Conservation (phyloP, 2,888 invertebrate species). For the Morpho achilles region DNA sequence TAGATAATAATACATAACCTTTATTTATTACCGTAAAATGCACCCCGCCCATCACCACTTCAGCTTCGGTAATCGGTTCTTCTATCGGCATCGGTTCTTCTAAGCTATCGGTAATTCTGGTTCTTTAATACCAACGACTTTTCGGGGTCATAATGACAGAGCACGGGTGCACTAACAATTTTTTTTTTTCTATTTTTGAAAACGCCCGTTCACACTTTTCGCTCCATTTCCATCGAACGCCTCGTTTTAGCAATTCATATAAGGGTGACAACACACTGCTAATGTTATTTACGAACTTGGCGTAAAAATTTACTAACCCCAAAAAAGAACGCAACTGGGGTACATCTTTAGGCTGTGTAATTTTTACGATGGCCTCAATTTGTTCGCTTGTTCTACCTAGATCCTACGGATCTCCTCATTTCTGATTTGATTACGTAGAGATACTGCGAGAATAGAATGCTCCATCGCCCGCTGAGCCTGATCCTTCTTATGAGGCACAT, state of each 20-base stretch:
- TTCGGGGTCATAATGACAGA: neutral
- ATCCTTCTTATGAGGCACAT: no score
- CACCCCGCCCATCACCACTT: no score
- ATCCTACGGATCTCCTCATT: neutral
- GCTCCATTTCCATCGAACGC: neutral
- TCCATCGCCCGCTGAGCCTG: no score
- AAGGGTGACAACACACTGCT: neutral
- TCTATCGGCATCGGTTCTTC: no score
- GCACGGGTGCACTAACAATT: neutral
- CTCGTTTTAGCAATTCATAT: neutral
- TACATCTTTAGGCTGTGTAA: neutral
- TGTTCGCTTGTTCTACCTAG: neutral
- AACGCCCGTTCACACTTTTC: neutral
- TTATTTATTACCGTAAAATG: no score
- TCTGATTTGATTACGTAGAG: no score
- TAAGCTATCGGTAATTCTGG: no score
- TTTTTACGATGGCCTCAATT: neutral
- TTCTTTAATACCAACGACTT: neutral
- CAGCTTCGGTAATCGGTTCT: no score
- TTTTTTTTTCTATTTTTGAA: neutral
- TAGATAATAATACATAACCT: no score
- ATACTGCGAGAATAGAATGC: neutral
- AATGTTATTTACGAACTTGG: conserved; percentile 1
- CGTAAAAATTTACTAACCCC: neutral
- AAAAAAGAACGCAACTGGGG: neutral